These are phyloP conservation scores for Sesamia nonagrioides DNA, from an alignment of 1,140 invertebrate genomes.

Conservation along the genomic window DNA sequence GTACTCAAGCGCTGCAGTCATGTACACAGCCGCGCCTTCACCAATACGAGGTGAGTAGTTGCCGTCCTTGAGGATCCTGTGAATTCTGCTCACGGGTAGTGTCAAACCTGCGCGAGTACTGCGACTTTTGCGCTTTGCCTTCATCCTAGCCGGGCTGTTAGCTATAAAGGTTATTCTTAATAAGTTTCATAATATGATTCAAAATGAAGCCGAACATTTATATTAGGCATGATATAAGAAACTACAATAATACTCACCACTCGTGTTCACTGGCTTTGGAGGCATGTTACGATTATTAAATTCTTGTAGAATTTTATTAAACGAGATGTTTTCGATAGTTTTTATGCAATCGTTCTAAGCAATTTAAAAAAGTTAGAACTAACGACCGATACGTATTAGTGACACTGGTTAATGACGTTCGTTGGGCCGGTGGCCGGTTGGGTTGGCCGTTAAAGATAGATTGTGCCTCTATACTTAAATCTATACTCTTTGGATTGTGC, in stretches of 20 bases:
- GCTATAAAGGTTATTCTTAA: background rate
- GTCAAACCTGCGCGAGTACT: slow-evolving; percentile 89
- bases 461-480: too few species aligned
- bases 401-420: too few species aligned
- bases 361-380: too few species aligned
- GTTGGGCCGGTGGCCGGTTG: too few species aligned
- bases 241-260: too few species aligned
- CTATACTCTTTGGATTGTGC: too few species aligned
- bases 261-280: background rate
- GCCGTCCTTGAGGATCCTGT: slow-evolving; percentile 90
- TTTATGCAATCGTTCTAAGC: background rate
- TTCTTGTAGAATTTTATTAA: background rate
- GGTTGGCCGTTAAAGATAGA: too few species aligned
- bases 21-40: slow-evolving; percentile 89
- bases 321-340: too few species aligned
- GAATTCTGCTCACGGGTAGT: slow-evolving; percentile 90
- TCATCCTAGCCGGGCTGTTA: background rate
- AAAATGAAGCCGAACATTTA: background rate
- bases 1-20: slow-evolving; percentile 89
- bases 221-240: too few species aligned
- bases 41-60: slow-evolving; percentile 90
- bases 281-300: background rate
- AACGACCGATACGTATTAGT: too few species aligned
- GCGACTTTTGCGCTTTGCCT: slow-evolving; percentile 53
- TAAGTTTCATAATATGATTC: too few species aligned